Base-by-base conservation (phyloP, 2,888 invertebrate species). In the Acheta domesticus region DNA sequence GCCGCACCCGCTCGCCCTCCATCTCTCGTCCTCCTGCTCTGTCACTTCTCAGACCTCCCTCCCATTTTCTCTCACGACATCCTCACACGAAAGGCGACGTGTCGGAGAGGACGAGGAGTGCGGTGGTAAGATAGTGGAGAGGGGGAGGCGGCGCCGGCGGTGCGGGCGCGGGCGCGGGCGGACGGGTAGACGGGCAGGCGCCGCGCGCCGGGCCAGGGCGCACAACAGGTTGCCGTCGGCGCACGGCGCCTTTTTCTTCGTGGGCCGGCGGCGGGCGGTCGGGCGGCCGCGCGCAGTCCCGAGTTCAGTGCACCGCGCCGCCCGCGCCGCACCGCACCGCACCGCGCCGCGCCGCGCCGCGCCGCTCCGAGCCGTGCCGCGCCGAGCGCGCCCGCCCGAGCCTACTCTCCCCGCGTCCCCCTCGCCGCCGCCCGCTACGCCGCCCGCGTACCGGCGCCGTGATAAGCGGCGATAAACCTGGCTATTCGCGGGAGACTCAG, bases 301-400 rank as follows among this genome's bases (percentile, higher is more conserved):
- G 14, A 14, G 12, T 77, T 49, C 77, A 49, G 48, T 23, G 23
- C 78, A 73, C 19, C 78, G 62, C 19, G 78, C 48, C 78, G 78
- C 23, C 78, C 49, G 12, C 36, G 78, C 49, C 12, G 76, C 76
- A 11, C 23, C 23, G 23, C 23, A n/a, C 49, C 36, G 20, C 36
- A 3, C 23, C 12, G 20, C 23, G n/a, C 12, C 48, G 76, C 49
- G 48, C 62, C 62, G 36, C 36, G 36, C 36, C 36, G 62, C n/a
- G 62, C 21, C 16, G 77, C 49, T 20, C 49, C 48, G 49, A 77
- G 14, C 77, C 23, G 77, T 49, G 3, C 77, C 36, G 49, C 77
- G 48, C 77, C 77, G 48, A 49, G 19, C 77, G 20, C 77, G 16
- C 23, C 76, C 76, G 49, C 20, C 23, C 76, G 12, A 48, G 20